Conservation (phyloP, 2,113 vertebrate species). For the Bungarus multicinctus region DNA sequence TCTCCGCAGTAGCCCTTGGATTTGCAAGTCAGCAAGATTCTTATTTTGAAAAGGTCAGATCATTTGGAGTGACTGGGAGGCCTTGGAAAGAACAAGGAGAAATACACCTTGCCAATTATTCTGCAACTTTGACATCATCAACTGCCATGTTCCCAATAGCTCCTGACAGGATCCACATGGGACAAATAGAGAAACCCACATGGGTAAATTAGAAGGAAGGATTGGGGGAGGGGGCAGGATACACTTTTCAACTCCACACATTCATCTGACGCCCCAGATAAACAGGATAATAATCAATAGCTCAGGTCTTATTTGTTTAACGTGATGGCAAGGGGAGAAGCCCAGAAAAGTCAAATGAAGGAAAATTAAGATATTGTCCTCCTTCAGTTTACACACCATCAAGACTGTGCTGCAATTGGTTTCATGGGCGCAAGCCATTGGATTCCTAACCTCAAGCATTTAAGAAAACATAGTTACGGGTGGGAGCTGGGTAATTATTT, state of each 20-base stretch:
- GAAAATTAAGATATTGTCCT: neutral
- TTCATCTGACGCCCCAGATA: neutral
- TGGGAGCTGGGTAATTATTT: neutral
- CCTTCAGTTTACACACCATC: neutral
- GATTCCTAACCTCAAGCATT: neutral
- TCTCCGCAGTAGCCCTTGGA: neutral
- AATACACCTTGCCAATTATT: constrained; percentile 26
- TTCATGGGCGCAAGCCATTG: neutral
- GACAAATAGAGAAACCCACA: neutral
- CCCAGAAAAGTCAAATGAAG: neutral
- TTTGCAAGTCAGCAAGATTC: constrained; percentile 13
- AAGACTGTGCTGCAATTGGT: neutral
- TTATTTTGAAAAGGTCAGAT: constrained; percentile 13
- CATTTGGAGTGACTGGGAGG: neutral
- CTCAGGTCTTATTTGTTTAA: neutral
- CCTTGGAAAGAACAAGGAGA: neutral
- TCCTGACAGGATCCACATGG: neutral
- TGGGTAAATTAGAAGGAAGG: neutral
- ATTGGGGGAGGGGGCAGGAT: neutral
- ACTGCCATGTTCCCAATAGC: neutral
- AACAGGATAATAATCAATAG: neutral
- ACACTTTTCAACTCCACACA: neutral
- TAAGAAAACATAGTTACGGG: neutral
- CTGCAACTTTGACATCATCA: constrained; percentile 7
- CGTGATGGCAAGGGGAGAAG: rapidly evolving